phyloP scores from a whole-genome alignment of 1,140 invertebrate species.

The Orchestia grillus region DNA sequence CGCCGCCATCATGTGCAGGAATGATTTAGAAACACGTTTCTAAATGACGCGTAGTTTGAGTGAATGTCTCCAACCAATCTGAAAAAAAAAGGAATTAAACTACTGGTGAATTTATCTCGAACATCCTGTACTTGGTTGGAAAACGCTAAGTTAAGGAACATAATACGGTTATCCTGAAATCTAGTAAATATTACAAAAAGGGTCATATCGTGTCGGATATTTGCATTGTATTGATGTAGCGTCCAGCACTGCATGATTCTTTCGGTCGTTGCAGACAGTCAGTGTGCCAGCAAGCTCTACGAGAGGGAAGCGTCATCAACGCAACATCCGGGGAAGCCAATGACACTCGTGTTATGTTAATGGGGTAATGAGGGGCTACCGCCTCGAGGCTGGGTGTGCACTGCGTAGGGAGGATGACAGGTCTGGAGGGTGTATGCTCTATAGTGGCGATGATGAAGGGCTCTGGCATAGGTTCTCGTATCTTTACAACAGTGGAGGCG shows the following conservation, averaged over 20 bases:
- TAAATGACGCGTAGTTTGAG: too few species aligned
- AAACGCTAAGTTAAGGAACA: too few species aligned
- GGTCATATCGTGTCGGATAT: too few species aligned
- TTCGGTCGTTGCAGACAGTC: not conserved
- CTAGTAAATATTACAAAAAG: too few species aligned
- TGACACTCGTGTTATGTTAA: slow-evolving; percentile 44
- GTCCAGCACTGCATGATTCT: not conserved
- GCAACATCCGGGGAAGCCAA: slow-evolving; percentile 8
- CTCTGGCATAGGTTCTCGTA: not conserved
- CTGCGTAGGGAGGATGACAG: not conserved
- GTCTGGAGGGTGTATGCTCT: not conserved
- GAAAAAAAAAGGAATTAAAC: too few species aligned
- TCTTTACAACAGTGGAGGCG: not conserved
- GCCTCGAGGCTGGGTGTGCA: not conserved
- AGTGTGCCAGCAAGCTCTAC: not conserved
- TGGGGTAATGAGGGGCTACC: not conserved
- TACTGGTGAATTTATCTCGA: too few species aligned
- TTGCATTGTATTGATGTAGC: not conserved
- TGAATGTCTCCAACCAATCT: too few species aligned
- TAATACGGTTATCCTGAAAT: too few species aligned
- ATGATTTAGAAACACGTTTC: too few species aligned
- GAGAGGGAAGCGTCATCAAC: not conserved
- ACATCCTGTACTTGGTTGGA: too few species aligned
- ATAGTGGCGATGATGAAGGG: not conserved
- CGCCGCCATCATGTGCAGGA: too few species aligned